Conservation (phyloP, 2,113 vertebrate genomes). For the Antigone vipio region DNA sequence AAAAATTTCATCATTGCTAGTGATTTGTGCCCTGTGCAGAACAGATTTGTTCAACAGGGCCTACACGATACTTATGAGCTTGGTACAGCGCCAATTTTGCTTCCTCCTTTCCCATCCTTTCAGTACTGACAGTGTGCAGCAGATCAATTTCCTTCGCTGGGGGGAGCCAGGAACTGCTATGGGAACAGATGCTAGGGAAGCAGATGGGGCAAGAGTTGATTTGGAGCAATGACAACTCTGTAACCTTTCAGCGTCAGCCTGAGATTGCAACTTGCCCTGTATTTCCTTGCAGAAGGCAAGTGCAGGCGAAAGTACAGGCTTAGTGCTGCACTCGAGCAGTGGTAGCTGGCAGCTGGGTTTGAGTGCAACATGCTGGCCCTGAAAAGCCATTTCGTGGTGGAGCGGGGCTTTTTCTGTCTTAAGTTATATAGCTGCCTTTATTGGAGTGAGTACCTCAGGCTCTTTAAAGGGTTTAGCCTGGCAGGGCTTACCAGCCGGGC, state of each 20-base stretch:
- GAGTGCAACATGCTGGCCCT: rapidly evolving
- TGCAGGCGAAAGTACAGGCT: neutral
- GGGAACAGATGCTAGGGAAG: slow-evolving; percentile 26
- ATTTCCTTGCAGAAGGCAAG: neutral
- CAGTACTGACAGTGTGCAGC: neutral
- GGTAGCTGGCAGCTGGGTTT: neutral
- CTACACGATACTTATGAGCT: neutral
- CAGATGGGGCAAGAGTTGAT: slow-evolving; percentile 53
- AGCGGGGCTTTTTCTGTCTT: neutral
- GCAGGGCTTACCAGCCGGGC: neutral
- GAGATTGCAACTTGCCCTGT: neutral
- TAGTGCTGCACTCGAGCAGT: rapidly evolving
- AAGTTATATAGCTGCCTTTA: neutral
- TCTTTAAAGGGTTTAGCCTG: neutral
- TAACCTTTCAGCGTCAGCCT: slow-evolving; percentile 3
- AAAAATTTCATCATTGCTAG: neutral
- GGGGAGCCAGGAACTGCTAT: slow-evolving; percentile 42
- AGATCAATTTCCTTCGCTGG: slow-evolving; percentile 44
- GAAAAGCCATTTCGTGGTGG: neutral
- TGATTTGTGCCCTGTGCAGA: neutral
- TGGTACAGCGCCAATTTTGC: neutral
- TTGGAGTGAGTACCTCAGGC: neutral
- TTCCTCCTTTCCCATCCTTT: neutral
- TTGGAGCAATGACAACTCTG: slow-evolving; percentile 33
- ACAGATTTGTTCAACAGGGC: neutral